These are phyloP conservation scores for Melanostoma scalare DNA, from an alignment of 2,888 invertebrate species.

Conservation along the genomic window DNA sequence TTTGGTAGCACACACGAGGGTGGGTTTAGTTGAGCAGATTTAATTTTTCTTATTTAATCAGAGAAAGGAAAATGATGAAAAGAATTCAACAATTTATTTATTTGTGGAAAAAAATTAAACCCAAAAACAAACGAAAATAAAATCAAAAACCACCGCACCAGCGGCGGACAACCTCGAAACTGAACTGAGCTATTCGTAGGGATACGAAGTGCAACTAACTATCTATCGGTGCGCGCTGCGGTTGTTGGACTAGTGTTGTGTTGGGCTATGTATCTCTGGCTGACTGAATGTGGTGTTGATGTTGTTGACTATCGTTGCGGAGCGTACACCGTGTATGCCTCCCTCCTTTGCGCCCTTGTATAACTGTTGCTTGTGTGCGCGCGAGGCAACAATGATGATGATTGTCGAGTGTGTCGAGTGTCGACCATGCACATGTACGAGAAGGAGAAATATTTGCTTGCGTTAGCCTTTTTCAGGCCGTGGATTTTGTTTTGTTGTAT, in stretches of 20 bases:
- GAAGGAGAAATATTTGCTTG: slow-evolving; percentile 53
- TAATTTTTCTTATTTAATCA: slow-evolving; percentile 32
- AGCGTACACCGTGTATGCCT: slow-evolving; percentile 10
- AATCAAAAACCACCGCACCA: slow-evolving; percentile 71
- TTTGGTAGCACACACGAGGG: slow-evolving; percentile 22
- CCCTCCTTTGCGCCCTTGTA: slow-evolving; percentile 17
- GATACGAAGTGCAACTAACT: slow-evolving; percentile 60
- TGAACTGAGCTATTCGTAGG: slow-evolving; percentile 65
- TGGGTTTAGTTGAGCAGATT: slow-evolving; percentile 31
- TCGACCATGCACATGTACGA: slow-evolving; percentile 17
- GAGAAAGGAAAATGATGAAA: slow-evolving; percentile 11
- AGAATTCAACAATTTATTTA: not conserved
- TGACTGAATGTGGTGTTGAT: slow-evolving; percentile 53
- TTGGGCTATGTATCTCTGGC: slow-evolving; percentile 65
- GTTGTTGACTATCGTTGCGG: slow-evolving; percentile 31
- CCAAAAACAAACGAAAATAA: slow-evolving; percentile 63
- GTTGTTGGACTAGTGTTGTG: slow-evolving; percentile 57
- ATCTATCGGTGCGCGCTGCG: slow-evolving; percentile 64
- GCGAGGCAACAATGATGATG: slow-evolving; percentile 21
- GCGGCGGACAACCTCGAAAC: slow-evolving; percentile 72
- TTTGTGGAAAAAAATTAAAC: slow-evolving; percentile 20
- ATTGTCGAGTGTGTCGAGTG: too few species aligned
- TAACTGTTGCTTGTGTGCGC: slow-evolving; percentile 63
- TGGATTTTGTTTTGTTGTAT: slow-evolving; percentile 14
- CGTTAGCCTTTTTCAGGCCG: slow-evolving; percentile 57